Base-by-base conservation (phyloP, 2,797 vertebrate species). In the Coilia nasus region DNA sequence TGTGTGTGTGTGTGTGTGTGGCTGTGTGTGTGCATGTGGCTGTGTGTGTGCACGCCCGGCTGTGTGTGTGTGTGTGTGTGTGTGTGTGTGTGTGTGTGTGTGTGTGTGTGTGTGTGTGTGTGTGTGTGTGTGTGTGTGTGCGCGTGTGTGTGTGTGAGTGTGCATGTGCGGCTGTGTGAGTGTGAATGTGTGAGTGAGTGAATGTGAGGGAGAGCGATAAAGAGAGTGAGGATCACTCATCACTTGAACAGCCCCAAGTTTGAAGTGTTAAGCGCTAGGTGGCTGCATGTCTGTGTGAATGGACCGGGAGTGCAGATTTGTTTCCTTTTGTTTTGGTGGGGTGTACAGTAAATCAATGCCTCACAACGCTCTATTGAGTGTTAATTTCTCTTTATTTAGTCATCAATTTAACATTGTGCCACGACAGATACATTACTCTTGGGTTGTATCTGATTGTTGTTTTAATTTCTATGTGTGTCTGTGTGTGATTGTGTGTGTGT, bases 201-300 rank as follows among this genome's bases (percentile, higher is more conserved):
- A 67, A 67, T 67, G 62, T 67, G 25, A 31, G 62, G 3, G 12
- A 75, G 67, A 71, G 64, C 17, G 67, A 75, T 75, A 75, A 31
- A 75, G 28, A 7, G 28, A 35, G 67, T 41, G 62, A 12, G 62
- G 10, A 64, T 64, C 67, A 17, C 23, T 25, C 3, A 35, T 75
- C n/a, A 64, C 60, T 64, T 35, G 67, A 75, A 75, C 31, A 35
- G 31, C 35, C 28, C 31, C 15, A 75, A 75, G 67, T 75, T 67
- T 75, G 67, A 75, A 75, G 28, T 75, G 15, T 75, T 15, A 19
- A 6, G 67, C 67, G 35, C 0, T 17, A 19, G 10, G 28, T 35
- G 67, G 67, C 15, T 19, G 31, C 67, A 75, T 19, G 67, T 31
- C 31, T 28, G 15, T 35, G 17, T 59, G 31, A 75, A 75, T 75